Evolutionary conservation across 2,888 invertebrate species (phyloP).

Genomic region (Boloria euphrosyne): DNA sequence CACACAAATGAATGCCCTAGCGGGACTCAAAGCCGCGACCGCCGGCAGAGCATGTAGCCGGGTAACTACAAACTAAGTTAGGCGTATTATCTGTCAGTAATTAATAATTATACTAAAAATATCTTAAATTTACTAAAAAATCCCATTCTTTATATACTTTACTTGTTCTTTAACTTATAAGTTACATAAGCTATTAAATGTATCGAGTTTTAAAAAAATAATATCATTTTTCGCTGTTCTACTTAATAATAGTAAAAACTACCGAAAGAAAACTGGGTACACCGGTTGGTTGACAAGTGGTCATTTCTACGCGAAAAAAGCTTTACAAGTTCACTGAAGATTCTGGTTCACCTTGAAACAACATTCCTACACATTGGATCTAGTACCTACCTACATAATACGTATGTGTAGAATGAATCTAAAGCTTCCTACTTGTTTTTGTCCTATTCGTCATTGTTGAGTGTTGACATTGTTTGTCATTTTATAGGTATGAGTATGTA

Average conservation of each 20-base stretch:
- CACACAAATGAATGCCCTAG: no score
- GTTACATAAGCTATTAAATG: no score
- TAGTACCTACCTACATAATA: constrained; percentile 16
- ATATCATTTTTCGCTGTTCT: background rate
- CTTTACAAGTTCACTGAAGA: constrained; percentile 46
- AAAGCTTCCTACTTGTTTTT: constrained; percentile 8
- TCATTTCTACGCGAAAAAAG: constrained; percentile 28
- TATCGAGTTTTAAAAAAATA: no score
- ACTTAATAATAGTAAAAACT: background rate
- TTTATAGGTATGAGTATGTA: background rate
- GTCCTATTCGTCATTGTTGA: constrained; percentile 1
- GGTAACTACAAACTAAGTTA: no score
- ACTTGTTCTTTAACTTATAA: no score
- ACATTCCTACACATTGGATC: constrained; percentile 42
- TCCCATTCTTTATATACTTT: no score
- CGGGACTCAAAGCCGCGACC: no score
- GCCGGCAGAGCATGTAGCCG: no score
- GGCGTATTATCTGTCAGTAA: no score
- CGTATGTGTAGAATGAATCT: constrained; percentile 21
- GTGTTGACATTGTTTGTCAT: constrained; percentile 6
- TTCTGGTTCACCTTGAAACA: constrained; percentile 48
- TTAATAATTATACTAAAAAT: no score
- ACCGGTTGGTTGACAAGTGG: constrained; percentile 20
- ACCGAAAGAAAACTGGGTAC: constrained; percentile 3
- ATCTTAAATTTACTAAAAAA: no score